Base-by-base conservation (phyloP, 2,888 invertebrate species). In the Lamellibrachia columna region DNA sequence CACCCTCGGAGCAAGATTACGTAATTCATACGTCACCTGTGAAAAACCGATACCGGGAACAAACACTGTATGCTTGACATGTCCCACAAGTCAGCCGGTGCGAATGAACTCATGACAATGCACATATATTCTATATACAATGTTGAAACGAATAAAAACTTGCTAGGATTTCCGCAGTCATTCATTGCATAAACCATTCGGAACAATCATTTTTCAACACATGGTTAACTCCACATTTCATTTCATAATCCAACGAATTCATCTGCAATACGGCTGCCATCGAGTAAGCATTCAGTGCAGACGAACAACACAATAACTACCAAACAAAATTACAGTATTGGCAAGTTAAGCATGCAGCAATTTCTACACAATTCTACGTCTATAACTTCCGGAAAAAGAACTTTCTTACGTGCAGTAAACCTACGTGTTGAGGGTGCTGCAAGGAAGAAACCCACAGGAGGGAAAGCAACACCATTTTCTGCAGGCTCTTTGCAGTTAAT, bases 281-380 rank as follows among this genome's bases (percentile, higher is more conserved):
- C 75, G 15, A 22, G 75, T n/a, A 75, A 22, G 22, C 40, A 40
- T 40, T 40, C 40, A 40, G n/a, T 75, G n/a, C 75, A 75, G n/a
- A 11, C 75, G 40, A 40, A 75, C n/a, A n/a, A 75, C n/a, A 75
- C 75, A 75, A 75, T 75, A 22, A 15, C 75, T 75, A 75, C 22
- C 75, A 15, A 75, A 75, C 75, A 75, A 75, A 55, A 75, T 75
- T 75, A 75, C 75, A 75, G 22, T 22, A 75, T 75, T 75, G 75
- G 75, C 75, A 75, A 75, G 75, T 75, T 75, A 75, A 75, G 75
- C 75, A 75, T 75, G 75, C 75, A 75, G 75, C n/a, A 75, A 75
- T 75, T 22, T 75, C 75, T 75, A 75, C 22, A 75, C 75, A 15
- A 75, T 15, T 11, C 75, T 75, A 75, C 1, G 75, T 75, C 75